These are phyloP conservation scores for Apaloderma vittatum DNA, from an alignment of 2,113 vertebrate genomes.

Conservation along the genomic window DNA sequence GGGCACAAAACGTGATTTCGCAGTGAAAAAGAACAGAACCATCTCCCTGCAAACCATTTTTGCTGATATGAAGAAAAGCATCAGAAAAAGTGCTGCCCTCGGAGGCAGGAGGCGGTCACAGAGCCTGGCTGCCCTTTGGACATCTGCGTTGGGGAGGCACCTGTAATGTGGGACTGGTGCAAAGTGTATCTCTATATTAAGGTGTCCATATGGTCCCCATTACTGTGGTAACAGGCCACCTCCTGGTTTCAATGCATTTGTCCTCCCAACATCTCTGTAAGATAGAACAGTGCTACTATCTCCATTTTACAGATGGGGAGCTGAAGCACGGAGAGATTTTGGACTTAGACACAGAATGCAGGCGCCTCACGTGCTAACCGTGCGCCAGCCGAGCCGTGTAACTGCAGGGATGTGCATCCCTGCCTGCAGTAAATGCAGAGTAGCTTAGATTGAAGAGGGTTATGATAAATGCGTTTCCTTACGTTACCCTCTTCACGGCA, in stretches of 20 bases:
- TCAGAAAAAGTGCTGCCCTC: slow-evolving; percentile 47
- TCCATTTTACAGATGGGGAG: slow-evolving; percentile 58
- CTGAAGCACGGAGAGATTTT: slow-evolving; percentile 50
- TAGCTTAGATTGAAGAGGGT: not conserved
- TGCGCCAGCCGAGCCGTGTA: slow-evolving; percentile 11
- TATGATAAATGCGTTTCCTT: not conserved
- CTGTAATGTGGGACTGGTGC: slow-evolving; percentile 65
- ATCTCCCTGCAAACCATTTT: not conserved
- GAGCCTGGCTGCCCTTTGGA: slow-evolving; percentile 71
- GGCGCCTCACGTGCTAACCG: slow-evolving; percentile 20
- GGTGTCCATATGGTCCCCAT: slow-evolving; percentile 73
- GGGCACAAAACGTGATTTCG: not conserved
- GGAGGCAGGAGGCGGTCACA: slow-evolving; percentile 47
- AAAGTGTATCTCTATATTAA: slow-evolving; percentile 73
- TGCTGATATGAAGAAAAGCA: not conserved
- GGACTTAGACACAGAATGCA: slow-evolving; percentile 12
- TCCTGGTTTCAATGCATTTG: slow-evolving; percentile 70
- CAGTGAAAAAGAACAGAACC: not conserved
- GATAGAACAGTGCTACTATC: slow-evolving; percentile 39
- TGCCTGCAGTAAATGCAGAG: slow-evolving; percentile 28
- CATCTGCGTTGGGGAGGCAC: slow-evolving; percentile 63
- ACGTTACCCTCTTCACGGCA: not conserved
- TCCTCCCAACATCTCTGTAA: slow-evolving; percentile 74
- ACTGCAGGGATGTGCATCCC: not conserved
- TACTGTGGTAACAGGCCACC: slow-evolving; percentile 74